phyloP scores from a whole-genome alignment of 2,888 invertebrate species.

The Synanthedon myopaeformis region DNA sequence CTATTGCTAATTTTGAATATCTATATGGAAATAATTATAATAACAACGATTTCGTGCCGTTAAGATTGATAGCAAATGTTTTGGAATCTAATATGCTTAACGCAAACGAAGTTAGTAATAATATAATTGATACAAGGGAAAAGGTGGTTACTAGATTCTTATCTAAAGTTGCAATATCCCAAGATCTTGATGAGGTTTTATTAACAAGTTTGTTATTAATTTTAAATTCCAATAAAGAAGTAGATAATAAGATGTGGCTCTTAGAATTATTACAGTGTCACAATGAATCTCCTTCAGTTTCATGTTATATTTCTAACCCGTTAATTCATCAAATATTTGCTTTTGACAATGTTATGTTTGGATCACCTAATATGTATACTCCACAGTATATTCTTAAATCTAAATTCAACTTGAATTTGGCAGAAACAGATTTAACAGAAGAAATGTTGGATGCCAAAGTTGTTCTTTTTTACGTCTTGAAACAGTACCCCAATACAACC shows the following conservation, averaged over 20 bases:
- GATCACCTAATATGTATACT: constrained; percentile 36
- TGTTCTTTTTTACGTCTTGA: constrained; percentile 51
- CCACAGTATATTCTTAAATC: constrained; percentile 50
- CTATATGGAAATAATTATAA: constrained; percentile 17
- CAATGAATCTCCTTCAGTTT: constrained; percentile 34
- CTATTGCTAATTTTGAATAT: constrained; percentile 7
- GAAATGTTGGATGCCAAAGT: constrained; percentile 63
- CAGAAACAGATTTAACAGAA: constrained; percentile 54
- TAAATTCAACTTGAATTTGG: constrained; percentile 55
- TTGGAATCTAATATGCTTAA: constrained; percentile 8
- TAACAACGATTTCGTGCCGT: constrained; percentile 43
- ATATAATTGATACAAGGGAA: constrained; percentile 20
- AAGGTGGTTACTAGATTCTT: constrained; percentile 33
- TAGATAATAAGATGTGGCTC: constrained; percentile 27
- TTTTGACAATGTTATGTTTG: constrained; percentile 30
- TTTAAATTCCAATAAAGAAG: constrained; percentile 25
- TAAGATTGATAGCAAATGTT: constrained; percentile 35
- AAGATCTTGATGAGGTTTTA: constrained; percentile 49
- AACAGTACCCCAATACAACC: constrained; percentile 38
- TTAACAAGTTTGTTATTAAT: constrained; percentile 39
- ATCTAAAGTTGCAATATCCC: constrained; percentile 35
- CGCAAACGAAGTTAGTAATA: constrained; percentile 8
- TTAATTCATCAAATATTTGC: constrained; percentile 37
- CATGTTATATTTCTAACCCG: constrained; percentile 35
- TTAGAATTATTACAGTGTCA: constrained; percentile 42